Conservation (phyloP, 2,888 invertebrate species). For the Drosophila affinis region DNA sequence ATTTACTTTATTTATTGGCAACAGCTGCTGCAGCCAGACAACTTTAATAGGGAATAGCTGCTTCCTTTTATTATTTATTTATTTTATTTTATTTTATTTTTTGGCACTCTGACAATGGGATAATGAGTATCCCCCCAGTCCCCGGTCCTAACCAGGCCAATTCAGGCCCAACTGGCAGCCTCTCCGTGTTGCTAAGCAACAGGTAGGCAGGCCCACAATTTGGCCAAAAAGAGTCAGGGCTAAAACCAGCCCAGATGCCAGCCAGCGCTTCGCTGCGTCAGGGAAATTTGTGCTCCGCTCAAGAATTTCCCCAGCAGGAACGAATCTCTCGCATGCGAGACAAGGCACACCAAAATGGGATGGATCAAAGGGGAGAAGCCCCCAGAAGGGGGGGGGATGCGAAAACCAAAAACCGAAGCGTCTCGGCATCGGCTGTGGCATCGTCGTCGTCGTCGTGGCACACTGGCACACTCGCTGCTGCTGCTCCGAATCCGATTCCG, state of each 20-base stretch:
- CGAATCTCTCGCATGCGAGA: conserved; percentile 67
- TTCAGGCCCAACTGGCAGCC: not conserved
- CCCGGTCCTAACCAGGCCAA: too few relatives aligned
- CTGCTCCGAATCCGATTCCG: conserved; percentile 31
- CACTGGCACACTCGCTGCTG: conserved; percentile 3
- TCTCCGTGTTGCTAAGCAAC: conserved; percentile 76
- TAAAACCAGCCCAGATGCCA: conserved; percentile 27
- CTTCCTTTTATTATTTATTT: not conserved
- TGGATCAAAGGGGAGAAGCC: not conserved
- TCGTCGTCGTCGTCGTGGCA: too few relatives aligned
- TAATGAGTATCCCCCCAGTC: conserved; percentile 9
- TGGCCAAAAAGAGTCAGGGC: conserved; percentile 16
- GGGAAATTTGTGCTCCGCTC: conserved; percentile 50
- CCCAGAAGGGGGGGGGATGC: not conserved
- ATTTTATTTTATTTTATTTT: conserved; percentile 2
- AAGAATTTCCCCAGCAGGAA: conserved; percentile 58
- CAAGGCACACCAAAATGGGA: conserved; percentile 22
- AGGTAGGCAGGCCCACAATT: conserved; percentile 79
- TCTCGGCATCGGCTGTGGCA: conserved; percentile 11
- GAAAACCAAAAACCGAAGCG: conserved; percentile 20
- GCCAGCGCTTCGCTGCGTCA: conserved; percentile 29
- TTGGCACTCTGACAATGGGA: conserved; percentile 35
- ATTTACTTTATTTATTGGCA: conserved; percentile 17
- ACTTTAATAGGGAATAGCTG: not conserved
- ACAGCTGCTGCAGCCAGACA: conserved; percentile 21